Evolutionary conservation across 1,140 invertebrate species (phyloP), one percentile per base, ranked within the genome.

Genomic region (Mactra quadrangularis): DNA sequence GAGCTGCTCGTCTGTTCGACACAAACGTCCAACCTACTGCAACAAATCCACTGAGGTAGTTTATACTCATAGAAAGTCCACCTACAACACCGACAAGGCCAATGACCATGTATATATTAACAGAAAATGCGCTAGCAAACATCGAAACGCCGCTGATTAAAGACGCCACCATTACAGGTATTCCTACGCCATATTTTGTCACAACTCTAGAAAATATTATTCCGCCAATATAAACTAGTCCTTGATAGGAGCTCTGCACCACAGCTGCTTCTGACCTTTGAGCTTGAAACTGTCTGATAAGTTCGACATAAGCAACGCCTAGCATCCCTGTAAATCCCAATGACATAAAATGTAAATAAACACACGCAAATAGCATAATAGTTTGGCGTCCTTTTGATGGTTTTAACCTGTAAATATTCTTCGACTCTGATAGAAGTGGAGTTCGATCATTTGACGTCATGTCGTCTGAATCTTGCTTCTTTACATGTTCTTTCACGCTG

Each of bases 281-380:
- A 31, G 74, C 45, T 15, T 76, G 25, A 33, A 76, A 76, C 38
- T 76, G 57, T 19, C 74, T 55, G 22, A 76, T 62, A 50, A 76
- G 74, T 50, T 76, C 74, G 22, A 76, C 74, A 55, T 76, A 76
- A n/a, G 62, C 13, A 25, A 76, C 74, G 11, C 74, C 74, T 47
- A 76, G 29, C 4, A 62, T 22, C 1, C 22, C 17, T 2, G 74
- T 35, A 64, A 76, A 76, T 33, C 74, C 74, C 6, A 76, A 25
- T 7, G 74, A 76, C 74, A 76, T 76, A 15, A 76, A 62, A 64
- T 76, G 74, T 29, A 76, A 29, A 29, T 76, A 76, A 53, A 76
- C 59, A 25, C 74, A 76, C 41, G 74, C 74, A 4, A 45, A 19
- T 1, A 76, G 25, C 59, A 76, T 29, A 4, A 19, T 15, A 29